Evolutionary conservation across 1,140 invertebrate genomes (phyloP).

Genomic region (Diorhabda carinulata): DNA sequence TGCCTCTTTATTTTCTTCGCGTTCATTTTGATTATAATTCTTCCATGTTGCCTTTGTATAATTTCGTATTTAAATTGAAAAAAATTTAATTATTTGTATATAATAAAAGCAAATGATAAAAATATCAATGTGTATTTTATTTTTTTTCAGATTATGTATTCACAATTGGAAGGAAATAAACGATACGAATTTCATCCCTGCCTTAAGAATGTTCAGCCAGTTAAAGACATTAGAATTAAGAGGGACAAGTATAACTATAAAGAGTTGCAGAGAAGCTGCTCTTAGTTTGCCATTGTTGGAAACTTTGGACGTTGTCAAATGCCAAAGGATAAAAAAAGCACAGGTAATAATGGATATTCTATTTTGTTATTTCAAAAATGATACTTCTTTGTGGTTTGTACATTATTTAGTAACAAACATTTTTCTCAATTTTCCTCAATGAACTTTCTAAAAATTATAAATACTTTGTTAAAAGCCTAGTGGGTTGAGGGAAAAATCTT

Average conservation of each 20-base stretch:
- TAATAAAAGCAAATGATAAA: background rate
- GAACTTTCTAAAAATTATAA: no score
- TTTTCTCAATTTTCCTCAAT: no score
- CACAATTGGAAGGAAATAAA: constrained; percentile 36
- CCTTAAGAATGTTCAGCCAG: constrained; percentile 31
- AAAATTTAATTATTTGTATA: background rate
- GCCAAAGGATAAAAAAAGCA: constrained; percentile 32
- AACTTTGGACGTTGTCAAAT: constrained; percentile 33
- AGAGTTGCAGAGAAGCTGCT: constrained; percentile 35
- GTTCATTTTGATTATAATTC: no score
- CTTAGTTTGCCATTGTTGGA: constrained; percentile 31
- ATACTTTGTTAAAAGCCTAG: no score
- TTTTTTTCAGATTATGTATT: constrained; percentile 26
- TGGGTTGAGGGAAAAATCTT: no score
- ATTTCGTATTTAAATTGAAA: no score
- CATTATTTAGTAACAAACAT: no score
- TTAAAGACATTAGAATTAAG: constrained; percentile 31
- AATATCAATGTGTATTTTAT: background rate
- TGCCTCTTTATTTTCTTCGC: no score
- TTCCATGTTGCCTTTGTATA: no score
- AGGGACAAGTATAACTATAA: constrained; percentile 34
- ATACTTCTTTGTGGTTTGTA: no score
- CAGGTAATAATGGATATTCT: constrained; percentile 14
- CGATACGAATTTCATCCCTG: constrained; percentile 34
- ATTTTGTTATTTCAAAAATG: no score